Evolutionary conservation across 2,888 invertebrate genomes (phyloP), one percentile per base, ranked within the genome.

Genomic region (Lepidocyrtinus sp.): DNA sequence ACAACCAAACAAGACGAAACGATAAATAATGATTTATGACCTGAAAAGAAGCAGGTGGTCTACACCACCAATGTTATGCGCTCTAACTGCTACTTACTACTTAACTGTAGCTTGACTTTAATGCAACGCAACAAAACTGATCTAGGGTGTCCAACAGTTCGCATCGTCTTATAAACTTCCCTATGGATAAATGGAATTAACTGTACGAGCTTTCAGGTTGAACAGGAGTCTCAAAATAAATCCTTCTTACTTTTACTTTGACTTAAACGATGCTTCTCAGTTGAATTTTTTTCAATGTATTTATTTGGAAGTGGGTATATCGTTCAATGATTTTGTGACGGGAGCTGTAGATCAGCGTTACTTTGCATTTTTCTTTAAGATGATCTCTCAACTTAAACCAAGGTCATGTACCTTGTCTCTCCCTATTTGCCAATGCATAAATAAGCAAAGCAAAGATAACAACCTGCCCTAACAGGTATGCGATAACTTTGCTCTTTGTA

Each of bases 11-110:
- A 64, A 27, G 64, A 64, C 46, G 63, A 61, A 68, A 71, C 70
- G 77, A 77, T 70, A 77, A 77, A 77, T 67, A 77, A 72, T 72
- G 72, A 77, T 72, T 77, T 77, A 72, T 77, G 77, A 71, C 27
- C 72, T 45, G 67, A 67, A 72, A 71, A 63, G 70, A 77, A 77
- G 71, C 71, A 72, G 77, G 77, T 72, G 77, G 72, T 76, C 76
- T 25, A 64, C 50, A 65, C 70, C 65, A 70, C 76, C 70, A 64
- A 27, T n/a, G n/a, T n/a, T 27, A 45, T 19, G 19, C 15, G 5
- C 17, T n/a, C n/a, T 36, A 36, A 21, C 65, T 65, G 59, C 55
- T 67, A 22, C 73, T 71, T 19, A 2, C 21, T 22, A 24, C 22
- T 62, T 36, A 36, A 36, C 36, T 36, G 36, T 36, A 36, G 22